These are phyloP conservation scores for Hydra vulgaris DNA, from an alignment of 30 jellyfish, hydroid and myxozoan species.

Conservation along the genomic window DNA sequence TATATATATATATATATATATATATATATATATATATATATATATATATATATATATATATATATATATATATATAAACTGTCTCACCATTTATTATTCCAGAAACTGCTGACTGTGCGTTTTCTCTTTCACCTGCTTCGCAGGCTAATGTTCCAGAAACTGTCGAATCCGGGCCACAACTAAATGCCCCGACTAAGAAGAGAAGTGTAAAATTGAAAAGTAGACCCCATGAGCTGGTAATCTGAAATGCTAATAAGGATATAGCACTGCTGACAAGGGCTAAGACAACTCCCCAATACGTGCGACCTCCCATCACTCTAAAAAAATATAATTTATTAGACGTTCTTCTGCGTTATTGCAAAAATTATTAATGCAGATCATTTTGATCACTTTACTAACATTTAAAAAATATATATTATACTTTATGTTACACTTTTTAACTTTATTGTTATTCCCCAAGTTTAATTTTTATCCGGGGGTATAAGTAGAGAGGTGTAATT, in stretches of 20 bases:
- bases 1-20: too few species aligned
- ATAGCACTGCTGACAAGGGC: conserved; percentile 73
- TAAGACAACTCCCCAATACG: conserved; percentile 86
- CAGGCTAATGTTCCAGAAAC: conserved; percentile 95
- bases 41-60: neutral
- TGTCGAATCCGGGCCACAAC: conserved; percentile 93
- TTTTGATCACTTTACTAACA: too few species aligned
- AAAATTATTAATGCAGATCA: neutral
- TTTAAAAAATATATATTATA: too few species aligned
- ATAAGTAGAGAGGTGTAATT: too few species aligned
- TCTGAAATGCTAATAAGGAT: conserved; percentile 57
- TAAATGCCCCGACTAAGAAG: conserved; percentile 84
- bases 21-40: neutral
- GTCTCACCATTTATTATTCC: conserved; percentile 84
- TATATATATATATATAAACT: too few species aligned
- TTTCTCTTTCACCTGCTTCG: conserved; percentile 94
- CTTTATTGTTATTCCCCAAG: too few species aligned
- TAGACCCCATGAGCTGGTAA: conserved; percentile 88
- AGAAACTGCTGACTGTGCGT: conserved; percentile 97
- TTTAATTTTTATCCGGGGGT: too few species aligned
- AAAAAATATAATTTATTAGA: too few species aligned
- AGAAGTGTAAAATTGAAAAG: conserved; percentile 67
- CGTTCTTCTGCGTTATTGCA: neutral
- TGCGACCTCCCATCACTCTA: conserved; percentile 68
- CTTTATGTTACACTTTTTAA: too few species aligned